A percentile compares a stretch with the other conserved stretches of the same genome.
Conservation (phyloP, 2,113 vertebrate species). For the Eonycteris spelaea region DNA sequence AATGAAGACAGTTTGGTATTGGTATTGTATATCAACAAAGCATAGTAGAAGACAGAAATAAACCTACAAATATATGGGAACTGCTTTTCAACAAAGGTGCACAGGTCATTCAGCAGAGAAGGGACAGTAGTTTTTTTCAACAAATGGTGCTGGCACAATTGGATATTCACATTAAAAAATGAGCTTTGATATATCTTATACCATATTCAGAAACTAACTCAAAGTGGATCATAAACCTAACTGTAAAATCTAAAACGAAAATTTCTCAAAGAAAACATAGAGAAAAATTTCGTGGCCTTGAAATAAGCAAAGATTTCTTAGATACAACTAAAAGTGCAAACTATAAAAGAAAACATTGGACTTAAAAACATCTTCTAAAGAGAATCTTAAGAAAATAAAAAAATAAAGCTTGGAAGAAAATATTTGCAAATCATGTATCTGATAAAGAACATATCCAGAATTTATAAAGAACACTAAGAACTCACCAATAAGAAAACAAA, state of each 20-base stretch:
- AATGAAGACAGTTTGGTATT: neutral
- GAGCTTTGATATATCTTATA: neutral
- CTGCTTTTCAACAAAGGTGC: neutral
- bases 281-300: neutral
- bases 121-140: neutral
- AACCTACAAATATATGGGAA: neutral
- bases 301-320: slow-evolving; percentile 2
- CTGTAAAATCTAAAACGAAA: neutral
- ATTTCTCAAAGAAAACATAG: neutral
- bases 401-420: neutral
- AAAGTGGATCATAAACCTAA: slow-evolving; percentile 10
- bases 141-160: neutral
- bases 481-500: neutral
- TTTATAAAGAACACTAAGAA: neutral
- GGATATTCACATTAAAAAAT: slow-evolving; percentile 25
- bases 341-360: neutral
- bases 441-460: neutral
- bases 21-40: neutral
- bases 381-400: slow-evolving; percentile 3
- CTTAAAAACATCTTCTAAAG: neutral
- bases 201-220: neutral
- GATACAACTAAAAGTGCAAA: neutral
- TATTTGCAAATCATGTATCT: neutral
- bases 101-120: neutral
- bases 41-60: neutral